Evolutionary conservation across 2,888 invertebrate genomes (phyloP).

Genomic region (Odontomyia ornata): DNA sequence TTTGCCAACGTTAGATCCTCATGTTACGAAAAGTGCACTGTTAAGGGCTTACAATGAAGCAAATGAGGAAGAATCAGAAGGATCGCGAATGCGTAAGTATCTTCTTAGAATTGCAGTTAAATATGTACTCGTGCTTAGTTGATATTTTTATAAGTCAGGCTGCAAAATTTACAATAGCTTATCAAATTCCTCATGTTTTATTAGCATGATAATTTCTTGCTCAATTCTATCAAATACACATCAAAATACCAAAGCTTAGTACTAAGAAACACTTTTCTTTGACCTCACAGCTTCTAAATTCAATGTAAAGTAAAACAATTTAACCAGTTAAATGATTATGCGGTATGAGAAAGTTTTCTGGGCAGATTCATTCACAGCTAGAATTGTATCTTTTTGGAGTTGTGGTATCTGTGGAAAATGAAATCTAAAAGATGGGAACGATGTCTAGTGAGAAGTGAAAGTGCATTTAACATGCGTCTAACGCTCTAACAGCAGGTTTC

Average conservation of each 20-base stretch:
- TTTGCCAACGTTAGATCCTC: constrained; percentile 75
- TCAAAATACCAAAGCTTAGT: too few species aligned
- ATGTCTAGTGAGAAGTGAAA: constrained; percentile 20
- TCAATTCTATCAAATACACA: too few species aligned
- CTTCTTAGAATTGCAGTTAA: background rate
- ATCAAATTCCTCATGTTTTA: too few species aligned
- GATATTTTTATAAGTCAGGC: too few species aligned
- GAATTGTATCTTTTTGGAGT: constrained; percentile 2
- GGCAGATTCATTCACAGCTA: background rate
- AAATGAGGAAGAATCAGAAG: constrained; percentile 65
- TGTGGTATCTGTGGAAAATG: constrained; percentile 12
- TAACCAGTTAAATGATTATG: too few species aligned
- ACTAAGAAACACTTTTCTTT: too few species aligned
- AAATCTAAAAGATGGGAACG: background rate
- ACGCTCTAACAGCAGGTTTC: background rate
- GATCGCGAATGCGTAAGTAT: constrained; percentile 65
- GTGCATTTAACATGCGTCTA: constrained; percentile 1
- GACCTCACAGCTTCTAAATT: too few species aligned
- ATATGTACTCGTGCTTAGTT: too few species aligned
- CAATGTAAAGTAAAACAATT: too few species aligned
- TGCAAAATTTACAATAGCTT: too few species aligned
- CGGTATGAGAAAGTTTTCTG: constrained; percentile 38
- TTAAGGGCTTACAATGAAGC: constrained; percentile 70
- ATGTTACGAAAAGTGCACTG: constrained; percentile 76
- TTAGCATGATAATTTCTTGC: too few species aligned